Base-by-base conservation (phyloP, 1,140 invertebrate genomes). In the Vollenhovia emeryi region DNA sequence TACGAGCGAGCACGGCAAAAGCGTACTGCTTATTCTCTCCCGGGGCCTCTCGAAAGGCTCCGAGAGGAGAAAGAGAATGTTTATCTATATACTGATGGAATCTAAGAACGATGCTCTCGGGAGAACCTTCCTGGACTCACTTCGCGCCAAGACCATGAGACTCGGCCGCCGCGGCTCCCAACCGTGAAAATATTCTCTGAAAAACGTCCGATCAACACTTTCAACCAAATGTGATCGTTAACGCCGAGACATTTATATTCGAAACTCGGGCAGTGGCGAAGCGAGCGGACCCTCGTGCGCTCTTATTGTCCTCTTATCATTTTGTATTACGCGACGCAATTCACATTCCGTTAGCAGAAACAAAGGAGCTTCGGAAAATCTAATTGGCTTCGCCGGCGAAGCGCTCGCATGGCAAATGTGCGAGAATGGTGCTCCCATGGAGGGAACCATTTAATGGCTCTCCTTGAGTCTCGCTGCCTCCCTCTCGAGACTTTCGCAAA, bases 11-110 rank as follows among this genome's bases (percentile, higher is more conserved):
- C 50, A 21, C 48, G 36, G 78, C 48, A 80, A 80, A 48, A 78
- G n/a, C 75, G 75, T 33, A 71, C 62, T 71, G 76, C 87, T 86
- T 79, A 87, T 82, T 88, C 88, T 89, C 74, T 82, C 84, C 83
- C 57, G 74, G 68, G 66, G 78, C 78, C 59, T 59, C 78, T 60
- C 87, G 85, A 89, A 87, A 86, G 79, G 85, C 87, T 73, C 71
- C 80, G 50, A 66, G 50, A 83, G 69, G 52, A 85, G 85, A 88
- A 89, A 87, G 87, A 89, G 89, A 89, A 83, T 87, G 87, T 89
- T 90, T 90, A 90, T 90, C 89, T 89, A 89, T 87, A 87, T 85
- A 74, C 87, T 85, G 89, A 89, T 90, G 87, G 87, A 73, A 90
- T 90, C 89, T 87, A 75, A 80, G 85, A 78, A 87, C 85, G 79